These are phyloP conservation scores for Argyresthia albistria DNA, from an alignment of 2,888 invertebrate genomes.

Conservation along the genomic window DNA sequence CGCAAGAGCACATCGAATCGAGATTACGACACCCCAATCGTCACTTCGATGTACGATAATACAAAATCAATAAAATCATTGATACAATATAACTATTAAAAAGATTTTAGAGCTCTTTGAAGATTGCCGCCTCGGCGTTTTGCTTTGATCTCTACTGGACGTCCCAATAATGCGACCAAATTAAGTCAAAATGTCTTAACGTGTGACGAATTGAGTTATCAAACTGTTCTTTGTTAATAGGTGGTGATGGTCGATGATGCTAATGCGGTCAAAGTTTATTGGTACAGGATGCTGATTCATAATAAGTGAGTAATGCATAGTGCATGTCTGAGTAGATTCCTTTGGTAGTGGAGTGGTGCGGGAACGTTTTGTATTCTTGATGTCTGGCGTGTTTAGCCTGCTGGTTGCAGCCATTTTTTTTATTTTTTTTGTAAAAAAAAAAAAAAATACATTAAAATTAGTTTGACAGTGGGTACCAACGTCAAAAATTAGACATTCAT, in stretches of 20 bases:
- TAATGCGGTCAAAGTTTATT: not conserved
- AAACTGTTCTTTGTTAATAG: constrained; percentile 48
- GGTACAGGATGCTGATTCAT: not conserved
- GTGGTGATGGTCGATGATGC: not conserved
- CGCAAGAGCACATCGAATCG: constrained; percentile 55
- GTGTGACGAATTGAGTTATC: constrained; percentile 68
- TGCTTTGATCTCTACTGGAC: constrained; percentile 19
- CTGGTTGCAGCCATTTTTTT: too few species aligned
- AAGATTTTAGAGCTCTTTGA: not conserved
- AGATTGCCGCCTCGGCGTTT: not conserved
- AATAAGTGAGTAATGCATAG: too few species aligned
- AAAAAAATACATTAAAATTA: too few species aligned
- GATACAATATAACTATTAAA: constrained; percentile 17
- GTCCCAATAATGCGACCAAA: constrained; percentile 43
- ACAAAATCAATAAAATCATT: constrained; percentile 70
- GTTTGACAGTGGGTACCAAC: too few species aligned
- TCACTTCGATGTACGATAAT: constrained; percentile 29
- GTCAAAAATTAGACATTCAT: too few species aligned
- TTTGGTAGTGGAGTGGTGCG: too few species aligned
- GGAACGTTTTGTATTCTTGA: too few species aligned
- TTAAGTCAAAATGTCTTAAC: constrained; percentile 60
- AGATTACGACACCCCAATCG: constrained; percentile 30
- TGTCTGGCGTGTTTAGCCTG: too few species aligned
- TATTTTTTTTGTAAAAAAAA: too few species aligned
- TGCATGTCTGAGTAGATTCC: too few species aligned